Percentiles rank a stretch among this genome's conserved stretches.
Conservation (phyloP, 2,797 vertebrate genomes). For the Echeneis naucrates region DNA sequence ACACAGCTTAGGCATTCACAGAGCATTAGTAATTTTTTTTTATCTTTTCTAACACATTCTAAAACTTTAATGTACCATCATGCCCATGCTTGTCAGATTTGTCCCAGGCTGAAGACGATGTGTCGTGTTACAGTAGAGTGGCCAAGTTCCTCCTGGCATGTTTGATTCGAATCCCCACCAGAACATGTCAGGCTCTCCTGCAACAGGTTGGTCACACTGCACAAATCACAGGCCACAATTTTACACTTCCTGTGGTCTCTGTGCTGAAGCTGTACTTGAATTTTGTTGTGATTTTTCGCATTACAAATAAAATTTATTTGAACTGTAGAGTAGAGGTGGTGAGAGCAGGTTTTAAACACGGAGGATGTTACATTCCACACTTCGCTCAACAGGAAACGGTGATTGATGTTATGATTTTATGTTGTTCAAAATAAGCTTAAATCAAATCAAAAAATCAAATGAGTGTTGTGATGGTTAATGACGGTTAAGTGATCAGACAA, state of each 20-base stretch:
- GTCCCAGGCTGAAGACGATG: constrained; percentile 72
- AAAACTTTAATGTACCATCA: background rate
- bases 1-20: background rate
- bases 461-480: background rate
- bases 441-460: too few relatives aligned
- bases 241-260: background rate
- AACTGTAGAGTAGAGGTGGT: background rate
- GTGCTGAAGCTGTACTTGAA: background rate
- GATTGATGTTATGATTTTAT: background rate
- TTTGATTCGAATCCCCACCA: constrained; percentile 79
- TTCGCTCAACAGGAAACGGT: background rate
- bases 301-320: too few relatives aligned
- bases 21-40: background rate
- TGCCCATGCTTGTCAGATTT: constrained; percentile 64
- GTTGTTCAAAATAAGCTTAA: too few relatives aligned
- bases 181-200: constrained; percentile 81
- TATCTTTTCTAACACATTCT: background rate
- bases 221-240: background rate
- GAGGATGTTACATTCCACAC: background rate
- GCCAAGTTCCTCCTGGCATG: constrained; percentile 82
- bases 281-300: too few relatives aligned
- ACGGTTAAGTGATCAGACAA: too few relatives aligned
- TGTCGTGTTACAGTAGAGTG: constrained; percentile 70
- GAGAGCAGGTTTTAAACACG: background rate
- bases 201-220: constrained; percentile 78